These are phyloP conservation scores for Ephydatia muelleri DNA, from an alignment of 37 sponge, comb jelly and placozoan genomes.

Conservation along the genomic window DNA sequence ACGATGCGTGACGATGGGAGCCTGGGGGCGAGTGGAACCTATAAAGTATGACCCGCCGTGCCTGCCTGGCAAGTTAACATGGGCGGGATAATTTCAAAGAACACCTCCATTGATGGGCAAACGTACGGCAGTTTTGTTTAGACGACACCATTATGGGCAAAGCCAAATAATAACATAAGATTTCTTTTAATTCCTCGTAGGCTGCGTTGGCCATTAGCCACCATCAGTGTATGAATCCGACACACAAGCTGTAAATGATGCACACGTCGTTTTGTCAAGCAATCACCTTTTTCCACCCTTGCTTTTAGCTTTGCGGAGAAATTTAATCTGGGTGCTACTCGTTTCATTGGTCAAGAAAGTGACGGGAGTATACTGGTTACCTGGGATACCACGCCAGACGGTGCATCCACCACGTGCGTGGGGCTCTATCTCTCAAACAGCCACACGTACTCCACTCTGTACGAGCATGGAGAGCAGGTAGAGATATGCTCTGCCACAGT, in stretches of 20 bases:
- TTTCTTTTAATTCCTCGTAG: not conserved
- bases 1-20: too few relatives aligned
- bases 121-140: too few relatives aligned
- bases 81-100: too few relatives aligned
- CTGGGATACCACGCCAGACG: conserved; percentile 12
- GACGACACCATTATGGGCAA: too few relatives aligned
- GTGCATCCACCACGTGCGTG: conserved; percentile 10
- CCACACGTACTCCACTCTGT: conserved; percentile 20
- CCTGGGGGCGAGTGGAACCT: too few relatives aligned
- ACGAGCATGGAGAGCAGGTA: conserved; percentile 30
- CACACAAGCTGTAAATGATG: too few relatives aligned
- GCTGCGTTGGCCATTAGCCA: not conserved
- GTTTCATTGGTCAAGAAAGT: conserved; percentile 52
- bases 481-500: conserved; percentile 46
- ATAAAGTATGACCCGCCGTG: too few relatives aligned
- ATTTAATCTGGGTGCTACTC: not conserved
- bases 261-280: too few relatives aligned
- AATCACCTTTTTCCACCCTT: not conserved
- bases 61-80: too few relatives aligned
- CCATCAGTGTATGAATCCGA: not conserved
- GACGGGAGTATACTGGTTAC: conserved; percentile 46
- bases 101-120: too few relatives aligned
- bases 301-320: not conserved
- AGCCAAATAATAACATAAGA: too few relatives aligned
- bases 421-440: conserved; percentile 17